phyloP scores from a whole-genome alignment of 2,113 vertebrate genomes.

The Pithys albifrons region DNA sequence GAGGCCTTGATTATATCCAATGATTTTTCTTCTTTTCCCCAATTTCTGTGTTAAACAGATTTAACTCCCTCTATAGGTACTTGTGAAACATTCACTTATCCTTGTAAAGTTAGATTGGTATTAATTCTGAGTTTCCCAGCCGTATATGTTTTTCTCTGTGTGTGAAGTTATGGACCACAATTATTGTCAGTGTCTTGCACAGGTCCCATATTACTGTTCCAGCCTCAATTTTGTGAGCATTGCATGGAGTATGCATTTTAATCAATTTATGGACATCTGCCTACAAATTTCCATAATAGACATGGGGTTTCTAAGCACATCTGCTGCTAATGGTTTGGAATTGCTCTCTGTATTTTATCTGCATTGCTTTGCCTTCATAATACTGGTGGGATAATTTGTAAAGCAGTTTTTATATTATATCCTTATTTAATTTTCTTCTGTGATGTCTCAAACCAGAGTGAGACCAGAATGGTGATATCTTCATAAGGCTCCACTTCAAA shows the following conservation, averaged over 20 bases:
- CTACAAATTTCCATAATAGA: not conserved
- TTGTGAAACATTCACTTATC: not conserved
- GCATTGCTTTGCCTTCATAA: not conserved
- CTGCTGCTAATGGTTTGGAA: not conserved
- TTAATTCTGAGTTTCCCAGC: not conserved
- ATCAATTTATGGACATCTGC: slow-evolving; percentile 15
- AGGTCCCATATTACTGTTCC: not conserved
- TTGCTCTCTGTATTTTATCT: not conserved
- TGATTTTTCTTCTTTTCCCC: not conserved
- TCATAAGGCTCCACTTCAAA: not conserved
- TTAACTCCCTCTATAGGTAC: not conserved
- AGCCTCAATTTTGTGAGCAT: not conserved
- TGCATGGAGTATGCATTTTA: not conserved
- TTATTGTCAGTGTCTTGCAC: not conserved
- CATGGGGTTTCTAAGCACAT: not conserved
- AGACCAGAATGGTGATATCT: slow-evolving; percentile 30
- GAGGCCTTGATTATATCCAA: not conserved
- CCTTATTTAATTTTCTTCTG: slow-evolving; percentile 30
- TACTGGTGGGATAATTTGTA: not conserved
- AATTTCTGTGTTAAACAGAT: not conserved
- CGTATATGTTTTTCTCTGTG: not conserved
- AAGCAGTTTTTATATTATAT: not conserved
- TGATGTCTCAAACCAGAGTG: not conserved
- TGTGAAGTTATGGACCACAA: not conserved
- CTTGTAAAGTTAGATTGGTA: not conserved